Conservation (phyloP, 2,113 vertebrate genomes). For the Phasianus colchicus region DNA sequence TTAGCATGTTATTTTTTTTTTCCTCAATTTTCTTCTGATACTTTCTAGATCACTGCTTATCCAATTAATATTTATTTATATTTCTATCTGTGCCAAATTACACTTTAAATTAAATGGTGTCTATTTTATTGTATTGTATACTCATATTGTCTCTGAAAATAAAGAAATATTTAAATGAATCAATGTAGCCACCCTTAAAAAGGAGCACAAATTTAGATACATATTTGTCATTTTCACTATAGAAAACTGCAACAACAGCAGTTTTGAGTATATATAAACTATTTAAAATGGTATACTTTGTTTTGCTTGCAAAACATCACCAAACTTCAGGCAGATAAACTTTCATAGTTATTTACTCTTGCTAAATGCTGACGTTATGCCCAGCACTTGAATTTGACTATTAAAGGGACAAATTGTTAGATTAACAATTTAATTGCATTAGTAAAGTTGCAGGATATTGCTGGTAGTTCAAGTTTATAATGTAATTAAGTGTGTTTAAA, state of each 20-base stretch:
- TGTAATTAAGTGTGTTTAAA: neutral
- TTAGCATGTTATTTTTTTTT: neutral
- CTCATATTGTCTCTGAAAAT: neutral
- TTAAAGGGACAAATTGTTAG: neutral
- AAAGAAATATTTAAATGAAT: neutral
- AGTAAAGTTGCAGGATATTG: neutral
- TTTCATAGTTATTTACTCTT: neutral
- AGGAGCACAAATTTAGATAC: neutral
- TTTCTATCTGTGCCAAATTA: neutral
- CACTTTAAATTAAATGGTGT: neutral
- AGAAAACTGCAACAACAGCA: neutral
- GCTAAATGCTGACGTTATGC: neutral
- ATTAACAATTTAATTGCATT: neutral
- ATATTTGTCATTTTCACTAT: neutral
- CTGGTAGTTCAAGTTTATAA: neutral
- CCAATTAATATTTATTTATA: neutral
- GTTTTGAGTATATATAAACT: neutral
- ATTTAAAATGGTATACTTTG: neutral
- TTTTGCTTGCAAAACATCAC: neutral
- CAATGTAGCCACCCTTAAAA: neutral
- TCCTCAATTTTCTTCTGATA: neutral
- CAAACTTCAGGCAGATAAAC: neutral
- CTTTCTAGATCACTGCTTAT: neutral
- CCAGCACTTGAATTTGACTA: neutral
- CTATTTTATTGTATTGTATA: neutral